These are phyloP conservation scores for Siniperca scherzeri DNA, from an alignment of 2,797 vertebrate genomes.

Conservation along the genomic window DNA sequence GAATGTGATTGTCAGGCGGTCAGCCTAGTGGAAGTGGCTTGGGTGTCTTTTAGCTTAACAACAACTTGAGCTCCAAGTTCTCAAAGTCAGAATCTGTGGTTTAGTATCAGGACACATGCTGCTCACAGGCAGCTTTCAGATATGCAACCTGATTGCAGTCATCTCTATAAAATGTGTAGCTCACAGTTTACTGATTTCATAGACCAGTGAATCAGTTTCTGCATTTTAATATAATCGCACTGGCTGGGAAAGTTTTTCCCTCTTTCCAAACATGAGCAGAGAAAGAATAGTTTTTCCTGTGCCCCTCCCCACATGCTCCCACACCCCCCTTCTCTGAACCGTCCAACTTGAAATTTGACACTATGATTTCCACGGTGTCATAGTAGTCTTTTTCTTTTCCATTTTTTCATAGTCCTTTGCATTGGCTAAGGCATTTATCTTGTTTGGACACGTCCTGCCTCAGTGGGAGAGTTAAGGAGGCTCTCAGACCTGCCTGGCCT, in stretches of 20 bases:
- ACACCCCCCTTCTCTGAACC: constrained; percentile 26
- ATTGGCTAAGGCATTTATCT: constrained; percentile 54
- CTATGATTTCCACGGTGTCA: constrained; percentile 59
- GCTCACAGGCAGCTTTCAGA: constrained; percentile 11
- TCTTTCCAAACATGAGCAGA: constrained; percentile 49
- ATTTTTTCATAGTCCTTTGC: constrained; percentile 52
- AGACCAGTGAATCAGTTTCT: constrained; percentile 12
- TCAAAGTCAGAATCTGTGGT: constrained; percentile 2
- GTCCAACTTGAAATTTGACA: constrained; percentile 67
- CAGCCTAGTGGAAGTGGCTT: constrained; percentile 41
- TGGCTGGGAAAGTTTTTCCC: constrained; percentile 24
- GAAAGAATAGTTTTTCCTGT: constrained; percentile 48
- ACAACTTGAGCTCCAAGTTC: constrained; percentile 19
- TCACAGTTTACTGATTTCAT: constrained; percentile 36
- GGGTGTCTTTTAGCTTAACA: constrained; percentile 25
- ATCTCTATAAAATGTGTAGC: constrained; percentile 8
- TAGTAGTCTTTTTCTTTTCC: constrained; percentile 36
- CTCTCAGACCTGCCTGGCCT: constrained; percentile 32
- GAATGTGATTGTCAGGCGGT: constrained; percentile 72
- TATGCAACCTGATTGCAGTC: constrained; percentile 16
- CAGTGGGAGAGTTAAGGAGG: constrained; percentile 45
- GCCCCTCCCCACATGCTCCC: constrained; percentile 24
- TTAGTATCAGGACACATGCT: neutral
- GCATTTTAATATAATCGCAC: constrained; percentile 39
- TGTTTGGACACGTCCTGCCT: constrained; percentile 70